Evolutionary conservation across 2,113 vertebrate genomes (phyloP), one percentile per base, ranked within the genome.

Genomic region (Salvelinus fontinalis): DNA sequence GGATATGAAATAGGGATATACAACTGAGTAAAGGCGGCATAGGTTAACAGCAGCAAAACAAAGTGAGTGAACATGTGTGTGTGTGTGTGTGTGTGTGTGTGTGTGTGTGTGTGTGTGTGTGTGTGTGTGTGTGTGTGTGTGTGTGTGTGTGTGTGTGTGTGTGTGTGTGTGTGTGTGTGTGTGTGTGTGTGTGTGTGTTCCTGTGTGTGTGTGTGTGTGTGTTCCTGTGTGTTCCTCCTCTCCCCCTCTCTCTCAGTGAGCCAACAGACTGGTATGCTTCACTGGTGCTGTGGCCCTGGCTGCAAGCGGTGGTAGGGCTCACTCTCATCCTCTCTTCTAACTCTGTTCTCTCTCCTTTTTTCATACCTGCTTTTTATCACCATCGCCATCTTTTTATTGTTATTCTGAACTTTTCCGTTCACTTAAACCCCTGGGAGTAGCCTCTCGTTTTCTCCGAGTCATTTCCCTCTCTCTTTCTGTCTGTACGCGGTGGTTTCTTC

Each of bases 221-320:
- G 79, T 74, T 29, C 29, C 51, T 65, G 71, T 68, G 76, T 75
- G 78, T 44, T 67, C 51, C 27, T 26, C 59, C 77, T 22, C 72
- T 57, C 73, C 74, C 79, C 57, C 71, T 70, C 76, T 64, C 80
- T 72, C 51, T 89, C 88, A 85, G 92, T 93, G 93, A 88, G 92
- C 88, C 88, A 90, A 81, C 84, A 81, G 87, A 87, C 88, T 91
- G 88, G 92, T 92, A 92, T 93, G 92, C 89, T 91, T 88, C 86
- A 89, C 87, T 89, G 86, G 83, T 85, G 81, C 83, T 75, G 84
- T 86, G 82, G 89, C 84, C 84, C 83, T 68, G 83, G 83, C 87
- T 81, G 79, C 57, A 76, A 78, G 82, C 39, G 39, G 39, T 44
- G 39, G 39, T 85, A 39, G 78, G 57, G 77, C n/a, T 22, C 59